Conservation (phyloP, 2,113 vertebrate species). For the Isurus oxyrinchus region DNA sequence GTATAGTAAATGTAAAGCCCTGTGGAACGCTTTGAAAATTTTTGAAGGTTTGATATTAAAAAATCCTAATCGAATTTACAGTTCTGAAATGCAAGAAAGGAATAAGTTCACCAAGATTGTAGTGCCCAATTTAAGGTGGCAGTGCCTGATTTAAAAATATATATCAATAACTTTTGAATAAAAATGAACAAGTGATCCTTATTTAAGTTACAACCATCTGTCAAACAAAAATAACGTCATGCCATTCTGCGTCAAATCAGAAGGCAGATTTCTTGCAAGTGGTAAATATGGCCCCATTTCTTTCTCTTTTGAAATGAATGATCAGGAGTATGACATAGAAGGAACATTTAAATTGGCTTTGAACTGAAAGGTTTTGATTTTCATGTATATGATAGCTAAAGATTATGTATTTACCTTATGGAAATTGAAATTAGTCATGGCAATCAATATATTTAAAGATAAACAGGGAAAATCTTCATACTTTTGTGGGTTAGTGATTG, state of each 20-base stretch:
- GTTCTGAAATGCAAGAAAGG: neutral
- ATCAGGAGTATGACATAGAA: neutral
- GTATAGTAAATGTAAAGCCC: neutral
- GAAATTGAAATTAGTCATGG: neutral
- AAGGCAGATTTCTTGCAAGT: neutral
- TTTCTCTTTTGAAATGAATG: neutral
- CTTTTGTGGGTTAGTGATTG: neutral
- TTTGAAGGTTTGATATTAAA: neutral
- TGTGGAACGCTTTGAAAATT: neutral
- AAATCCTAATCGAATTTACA: neutral
- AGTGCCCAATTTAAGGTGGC: neutral
- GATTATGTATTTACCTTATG: neutral
- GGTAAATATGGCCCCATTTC: neutral
- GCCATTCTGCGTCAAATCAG: neutral
- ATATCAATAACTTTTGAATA: neutral
- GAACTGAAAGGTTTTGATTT: neutral
- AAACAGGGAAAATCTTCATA: neutral
- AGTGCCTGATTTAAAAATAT: neutral
- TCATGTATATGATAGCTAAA: neutral
- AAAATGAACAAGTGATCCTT: neutral
- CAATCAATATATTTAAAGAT: neutral
- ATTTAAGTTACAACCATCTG: neutral
- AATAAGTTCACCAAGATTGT: neutral
- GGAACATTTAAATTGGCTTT: neutral
- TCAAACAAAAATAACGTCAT: neutral